Evolutionary conservation across 2,797 vertebrate genomes (phyloP).

Genomic region (Lycodopsis pacificus): DNA sequence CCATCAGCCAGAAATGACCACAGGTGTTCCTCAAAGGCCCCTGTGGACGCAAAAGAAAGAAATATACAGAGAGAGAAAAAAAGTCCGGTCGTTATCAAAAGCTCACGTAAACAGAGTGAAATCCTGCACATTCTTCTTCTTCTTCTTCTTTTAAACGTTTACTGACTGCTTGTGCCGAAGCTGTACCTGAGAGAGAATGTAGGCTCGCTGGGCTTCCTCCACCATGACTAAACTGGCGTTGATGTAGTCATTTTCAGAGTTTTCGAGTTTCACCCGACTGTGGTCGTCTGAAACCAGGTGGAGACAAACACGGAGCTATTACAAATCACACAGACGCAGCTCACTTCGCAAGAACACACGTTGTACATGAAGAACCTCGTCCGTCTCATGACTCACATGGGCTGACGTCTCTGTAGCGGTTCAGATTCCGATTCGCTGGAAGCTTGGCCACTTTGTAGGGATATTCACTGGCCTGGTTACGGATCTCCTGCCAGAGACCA

Average conservation of each 20-base stretch:
- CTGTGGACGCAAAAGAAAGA: slow-evolving; percentile 75
- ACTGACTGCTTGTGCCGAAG: background rate
- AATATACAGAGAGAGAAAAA: background rate
- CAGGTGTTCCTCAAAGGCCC: slow-evolving; percentile 97
- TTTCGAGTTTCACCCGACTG: slow-evolving; percentile 95
- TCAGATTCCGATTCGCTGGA: slow-evolving; percentile 94
- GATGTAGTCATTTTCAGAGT: slow-evolving; percentile 96
- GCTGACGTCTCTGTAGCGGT: slow-evolving; percentile 99
- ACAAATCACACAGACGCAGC: background rate
- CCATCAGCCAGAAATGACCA: slow-evolving; percentile 99
- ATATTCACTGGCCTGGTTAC: slow-evolving; percentile 92
- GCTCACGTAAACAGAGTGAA: background rate
- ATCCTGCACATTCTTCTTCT: background rate
- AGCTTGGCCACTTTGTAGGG: slow-evolving; percentile 94
- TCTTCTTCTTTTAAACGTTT: too few species aligned
- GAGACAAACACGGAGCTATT: slow-evolving; percentile 18
- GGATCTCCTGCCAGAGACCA: slow-evolving; percentile 90
- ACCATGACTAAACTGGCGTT: slow-evolving; percentile 94
- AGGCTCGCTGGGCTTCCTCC: slow-evolving; percentile 93
- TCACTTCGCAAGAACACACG: background rate
- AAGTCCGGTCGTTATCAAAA: background rate
- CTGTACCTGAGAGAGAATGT: slow-evolving; percentile 95
- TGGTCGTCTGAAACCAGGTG: slow-evolving; percentile 91
- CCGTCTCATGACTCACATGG: slow-evolving; percentile 90
- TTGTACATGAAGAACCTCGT: background rate